phyloP scores from a whole-genome alignment of 2,797 vertebrate genomes.

The Rallus crepitans region DNA sequence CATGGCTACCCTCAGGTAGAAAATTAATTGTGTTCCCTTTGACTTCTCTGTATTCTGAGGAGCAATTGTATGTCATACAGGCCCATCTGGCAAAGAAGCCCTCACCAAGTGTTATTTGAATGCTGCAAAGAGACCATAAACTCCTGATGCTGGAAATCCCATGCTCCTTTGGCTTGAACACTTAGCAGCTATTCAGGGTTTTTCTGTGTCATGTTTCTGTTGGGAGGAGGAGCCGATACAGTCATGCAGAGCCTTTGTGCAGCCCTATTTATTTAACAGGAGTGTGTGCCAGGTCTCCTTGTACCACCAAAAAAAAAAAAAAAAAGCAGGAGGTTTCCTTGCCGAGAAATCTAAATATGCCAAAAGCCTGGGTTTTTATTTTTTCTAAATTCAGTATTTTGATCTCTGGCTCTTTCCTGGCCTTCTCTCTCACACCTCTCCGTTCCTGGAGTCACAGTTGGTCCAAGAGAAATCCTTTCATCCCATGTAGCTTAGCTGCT shows the following conservation, averaged over 20 bases:
- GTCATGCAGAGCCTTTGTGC: constrained; percentile 37
- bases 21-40: neutral
- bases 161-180: neutral
- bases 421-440: neutral
- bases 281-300: neutral
- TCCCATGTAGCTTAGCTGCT: neutral
- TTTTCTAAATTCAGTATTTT: constrained; percentile 6
- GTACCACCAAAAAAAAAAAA: neutral
- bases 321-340: neutral
- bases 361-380: neutral
- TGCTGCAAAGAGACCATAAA: neutral
- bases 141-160: constrained; percentile 13
- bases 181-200: constrained; percentile 11
- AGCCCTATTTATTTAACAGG: constrained; percentile 14
- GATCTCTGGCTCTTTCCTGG: neutral
- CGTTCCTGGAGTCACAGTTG: neutral
- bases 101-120: neutral
- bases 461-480: constrained; percentile 12
- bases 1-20: neutral
- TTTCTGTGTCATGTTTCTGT: constrained; percentile 26
- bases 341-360: neutral
- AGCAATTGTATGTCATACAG: neutral
- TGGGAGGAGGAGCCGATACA: constrained; percentile 23
- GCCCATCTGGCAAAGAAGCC: neutral
- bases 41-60: neutral